Percentiles rank a stretch among this genome's conserved stretches.
These are phyloP conservation scores for Neopelma chrysocephalum DNA, from an alignment of 2,797 vertebrate species.

Conservation along the genomic window DNA sequence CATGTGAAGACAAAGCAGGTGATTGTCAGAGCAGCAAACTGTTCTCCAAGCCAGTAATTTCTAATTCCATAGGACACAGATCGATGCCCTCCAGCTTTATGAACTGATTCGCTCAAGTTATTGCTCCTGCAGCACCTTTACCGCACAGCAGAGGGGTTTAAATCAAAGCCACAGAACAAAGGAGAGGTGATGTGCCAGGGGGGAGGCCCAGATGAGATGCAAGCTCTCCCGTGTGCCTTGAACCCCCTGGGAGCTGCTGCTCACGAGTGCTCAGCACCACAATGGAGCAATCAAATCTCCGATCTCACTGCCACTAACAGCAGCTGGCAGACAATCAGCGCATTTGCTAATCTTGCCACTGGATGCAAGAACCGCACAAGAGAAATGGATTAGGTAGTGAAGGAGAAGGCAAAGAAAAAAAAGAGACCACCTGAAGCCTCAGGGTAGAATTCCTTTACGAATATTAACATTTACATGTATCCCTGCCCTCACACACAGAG, in stretches of 20 bases:
- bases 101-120: not conserved
- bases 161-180: not conserved
- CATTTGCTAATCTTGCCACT: not conserved
- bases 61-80: not conserved
- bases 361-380: not conserved
- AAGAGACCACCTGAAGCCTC: not conserved
- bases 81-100: not conserved
- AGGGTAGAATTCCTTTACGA: not conserved
- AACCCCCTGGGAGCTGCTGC: not conserved
- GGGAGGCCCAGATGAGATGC: not conserved
- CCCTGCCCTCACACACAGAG: not conserved
- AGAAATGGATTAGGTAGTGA: rapidly evolving
- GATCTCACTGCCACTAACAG: rapidly evolving
- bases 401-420: not conserved
- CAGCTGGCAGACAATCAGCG: not conserved
- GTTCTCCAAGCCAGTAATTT: not conserved
- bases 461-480: rapidly evolving
- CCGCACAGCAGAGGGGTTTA: not conserved
- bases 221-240: not conserved
- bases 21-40: not conserved
- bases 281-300: not conserved
- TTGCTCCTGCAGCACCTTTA: not conserved
- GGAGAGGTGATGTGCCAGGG: not conserved
- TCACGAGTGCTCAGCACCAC: not conserved
- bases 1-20: not conserved